phyloP scores from a whole-genome alignment of 2,113 vertebrate genomes.

The Pungitius pungitius region DNA sequence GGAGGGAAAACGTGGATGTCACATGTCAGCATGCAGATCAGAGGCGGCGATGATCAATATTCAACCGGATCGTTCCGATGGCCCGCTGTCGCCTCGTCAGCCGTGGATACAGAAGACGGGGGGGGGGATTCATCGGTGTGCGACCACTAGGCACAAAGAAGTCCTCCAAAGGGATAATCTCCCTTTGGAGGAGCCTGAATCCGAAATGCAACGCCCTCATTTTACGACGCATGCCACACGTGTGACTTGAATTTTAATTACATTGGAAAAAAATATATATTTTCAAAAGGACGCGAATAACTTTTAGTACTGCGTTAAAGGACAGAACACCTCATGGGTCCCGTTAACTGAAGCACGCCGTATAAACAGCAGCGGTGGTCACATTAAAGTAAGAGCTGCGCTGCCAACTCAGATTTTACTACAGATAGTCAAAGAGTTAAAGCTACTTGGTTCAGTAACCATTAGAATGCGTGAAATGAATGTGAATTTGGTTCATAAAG shows the following conservation, averaged over 20 bases:
- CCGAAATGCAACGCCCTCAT: neutral
- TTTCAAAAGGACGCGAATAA: too few relatives aligned
- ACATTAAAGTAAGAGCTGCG: neutral
- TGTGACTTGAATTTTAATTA: neutral
- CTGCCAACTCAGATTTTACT: neutral
- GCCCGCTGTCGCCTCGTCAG: slow-evolving; percentile 1
- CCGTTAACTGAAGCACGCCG: neutral
- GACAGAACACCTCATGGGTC: neutral
- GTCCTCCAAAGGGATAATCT: too few relatives aligned
- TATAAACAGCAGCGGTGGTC: too few relatives aligned
- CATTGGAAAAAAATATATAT: neutral
- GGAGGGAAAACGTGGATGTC: neutral
- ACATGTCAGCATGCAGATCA: neutral
- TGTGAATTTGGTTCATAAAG: too few relatives aligned
- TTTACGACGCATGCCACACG: neutral
- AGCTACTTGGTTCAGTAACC: too few relatives aligned
- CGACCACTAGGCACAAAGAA: neutral
- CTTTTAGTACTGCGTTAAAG: too few relatives aligned
- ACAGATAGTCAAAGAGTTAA: too few relatives aligned
- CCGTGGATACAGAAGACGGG: slow-evolving; percentile 13
- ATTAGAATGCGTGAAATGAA: too few relatives aligned
- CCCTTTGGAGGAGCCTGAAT: neutral
- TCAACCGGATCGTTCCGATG: slow-evolving; percentile 7
- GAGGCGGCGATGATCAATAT: slow-evolving; percentile 11
- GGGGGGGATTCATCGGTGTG: neutral